Percentiles rank a stretch among this genome's conserved stretches.
Evolutionary conservation across 2,888 invertebrate genomes (phyloP).

Genomic region (Campaea margaritaria): DNA sequence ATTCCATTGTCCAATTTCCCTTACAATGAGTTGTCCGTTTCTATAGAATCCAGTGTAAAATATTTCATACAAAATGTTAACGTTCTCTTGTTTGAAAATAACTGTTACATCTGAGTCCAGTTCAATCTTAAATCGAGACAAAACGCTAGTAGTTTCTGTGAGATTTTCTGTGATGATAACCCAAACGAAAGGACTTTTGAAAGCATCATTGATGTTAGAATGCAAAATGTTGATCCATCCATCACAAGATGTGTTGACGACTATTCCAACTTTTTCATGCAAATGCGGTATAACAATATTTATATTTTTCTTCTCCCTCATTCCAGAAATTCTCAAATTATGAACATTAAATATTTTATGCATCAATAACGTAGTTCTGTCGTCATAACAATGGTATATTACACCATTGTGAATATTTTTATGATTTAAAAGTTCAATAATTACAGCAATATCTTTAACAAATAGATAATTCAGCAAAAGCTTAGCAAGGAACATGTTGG

Average conservation of each 20-base stretch:
- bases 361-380: slow-evolving; percentile 40
- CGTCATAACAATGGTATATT: slow-evolving; percentile 54
- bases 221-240: slow-evolving; percentile 57
- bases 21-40: slow-evolving; percentile 78
- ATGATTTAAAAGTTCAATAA: slow-evolving; percentile 62
- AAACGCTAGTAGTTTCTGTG: slow-evolving; percentile 46
- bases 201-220: slow-evolving; percentile 36
- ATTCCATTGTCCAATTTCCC: slow-evolving; percentile 79
- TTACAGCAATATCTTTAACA: slow-evolving; percentile 22
- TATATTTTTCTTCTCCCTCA: slow-evolving; percentile 30
- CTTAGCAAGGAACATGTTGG: slow-evolving; percentile 24
- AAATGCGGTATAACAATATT: slow-evolving; percentile 38
- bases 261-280: slow-evolving; percentile 56
- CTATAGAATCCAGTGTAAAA: slow-evolving; percentile 84
- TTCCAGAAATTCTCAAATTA: slow-evolving; percentile 47
- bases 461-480: slow-evolving; percentile 29
- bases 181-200: slow-evolving; percentile 67
- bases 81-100: slow-evolving; percentile 47
- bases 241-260: slow-evolving; percentile 63
- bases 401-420: slow-evolving; percentile 62
- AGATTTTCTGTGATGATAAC: slow-evolving; percentile 62
- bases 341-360: slow-evolving; percentile 56
- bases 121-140: slow-evolving; percentile 69
- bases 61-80: slow-evolving; percentile 70
- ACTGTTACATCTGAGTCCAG: slow-evolving; percentile 78